phyloP scores from a whole-genome alignment of 2,113 vertebrate species.

The Rhadina sibilatrix region DNA sequence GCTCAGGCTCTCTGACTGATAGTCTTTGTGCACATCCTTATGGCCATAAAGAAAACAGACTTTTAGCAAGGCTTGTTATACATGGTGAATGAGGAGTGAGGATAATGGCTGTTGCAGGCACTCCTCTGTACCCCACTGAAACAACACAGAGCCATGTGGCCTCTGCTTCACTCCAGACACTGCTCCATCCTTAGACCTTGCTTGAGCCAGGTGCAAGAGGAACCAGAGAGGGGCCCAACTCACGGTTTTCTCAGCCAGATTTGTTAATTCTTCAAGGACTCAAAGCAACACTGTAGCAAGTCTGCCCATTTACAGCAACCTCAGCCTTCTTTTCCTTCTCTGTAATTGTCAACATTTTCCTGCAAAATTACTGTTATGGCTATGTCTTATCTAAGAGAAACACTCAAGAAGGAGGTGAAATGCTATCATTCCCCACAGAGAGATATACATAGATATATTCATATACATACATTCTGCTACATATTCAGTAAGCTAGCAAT shows the following conservation, averaged over 20 bases:
- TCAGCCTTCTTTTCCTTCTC: background rate
- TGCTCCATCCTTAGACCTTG: background rate
- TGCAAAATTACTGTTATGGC: background rate
- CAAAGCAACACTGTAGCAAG: background rate
- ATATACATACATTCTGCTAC: background rate
- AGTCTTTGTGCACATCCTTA: background rate
- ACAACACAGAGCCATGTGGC: background rate
- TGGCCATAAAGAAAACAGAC: background rate
- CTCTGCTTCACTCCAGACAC: background rate
- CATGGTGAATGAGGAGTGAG: background rate
- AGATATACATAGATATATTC: background rate
- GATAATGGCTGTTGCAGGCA: background rate
- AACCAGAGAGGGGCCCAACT: background rate
- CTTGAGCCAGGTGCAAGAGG: background rate
- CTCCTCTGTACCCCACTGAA: background rate
- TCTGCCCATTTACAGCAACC: background rate
- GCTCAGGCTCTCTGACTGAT: background rate
- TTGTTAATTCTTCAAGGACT: background rate
- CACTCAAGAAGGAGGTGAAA: background rate
- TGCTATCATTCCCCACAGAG: background rate
- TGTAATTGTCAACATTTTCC: background rate
- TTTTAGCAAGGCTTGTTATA: background rate
- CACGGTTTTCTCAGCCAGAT: background rate
- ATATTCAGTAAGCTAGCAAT: background rate
- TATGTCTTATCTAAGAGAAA: background rate